These are phyloP conservation scores for Bergia sp. DNA, from an alignment of 92 coral and sea anemone genomes.

Conservation along the genomic window DNA sequence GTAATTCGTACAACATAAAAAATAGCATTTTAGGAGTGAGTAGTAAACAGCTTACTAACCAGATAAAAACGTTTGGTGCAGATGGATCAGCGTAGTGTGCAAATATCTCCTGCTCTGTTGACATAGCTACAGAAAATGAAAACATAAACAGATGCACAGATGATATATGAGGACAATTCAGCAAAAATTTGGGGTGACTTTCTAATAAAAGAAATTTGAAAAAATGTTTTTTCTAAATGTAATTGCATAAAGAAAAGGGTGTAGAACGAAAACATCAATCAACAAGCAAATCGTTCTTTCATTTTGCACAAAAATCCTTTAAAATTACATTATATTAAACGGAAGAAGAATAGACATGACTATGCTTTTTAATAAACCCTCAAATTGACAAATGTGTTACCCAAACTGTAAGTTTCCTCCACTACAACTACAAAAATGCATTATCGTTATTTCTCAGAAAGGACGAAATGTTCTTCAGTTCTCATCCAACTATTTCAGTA, in stretches of 20 bases:
- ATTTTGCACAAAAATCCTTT: background rate
- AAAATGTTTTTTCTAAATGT: background rate
- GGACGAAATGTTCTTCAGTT: too few relatives aligned
- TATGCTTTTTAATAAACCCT: too few relatives aligned
- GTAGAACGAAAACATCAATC: background rate
- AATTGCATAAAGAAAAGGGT: background rate
- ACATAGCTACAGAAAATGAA: conserved; percentile 64
- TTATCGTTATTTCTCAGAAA: too few relatives aligned
- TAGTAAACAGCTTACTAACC: conserved; percentile 62
- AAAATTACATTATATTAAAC: too few relatives aligned
- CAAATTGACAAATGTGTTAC: too few relatives aligned
- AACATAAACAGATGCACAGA: background rate
- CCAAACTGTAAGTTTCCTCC: too few relatives aligned
- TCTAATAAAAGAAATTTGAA: background rate
- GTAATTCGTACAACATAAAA: background rate
- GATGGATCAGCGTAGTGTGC: conserved; percentile 86
- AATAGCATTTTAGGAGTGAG: background rate
- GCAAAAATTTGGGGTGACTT: background rate
- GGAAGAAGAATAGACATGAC: too few relatives aligned
- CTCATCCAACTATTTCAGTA: too few relatives aligned
- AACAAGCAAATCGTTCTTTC: background rate
- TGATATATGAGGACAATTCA: background rate
- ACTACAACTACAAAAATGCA: too few relatives aligned
- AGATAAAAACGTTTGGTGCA: conserved; percentile 91
- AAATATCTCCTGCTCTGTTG: conserved; percentile 82